Base-by-base conservation (phyloP, 2,888 invertebrate species). In the Hyposoter didymator region DNA sequence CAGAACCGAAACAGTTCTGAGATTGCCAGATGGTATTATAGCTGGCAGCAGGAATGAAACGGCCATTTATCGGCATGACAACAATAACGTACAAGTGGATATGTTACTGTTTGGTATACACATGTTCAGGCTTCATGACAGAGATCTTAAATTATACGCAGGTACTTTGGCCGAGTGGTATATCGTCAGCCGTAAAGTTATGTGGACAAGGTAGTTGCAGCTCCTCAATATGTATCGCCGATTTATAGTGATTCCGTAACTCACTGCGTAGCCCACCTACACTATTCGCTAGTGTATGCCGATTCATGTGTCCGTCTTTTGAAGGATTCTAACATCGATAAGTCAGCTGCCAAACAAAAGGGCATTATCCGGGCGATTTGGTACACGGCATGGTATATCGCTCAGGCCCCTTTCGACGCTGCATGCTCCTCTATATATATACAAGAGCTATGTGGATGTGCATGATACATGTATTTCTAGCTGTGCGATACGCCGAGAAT, bases 21-120 rank as follows among this genome's bases (percentile, higher is more conserved):
- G 80, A 80, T 76, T 80, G 84, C 55, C 66, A 80, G 70, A 79
- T 79, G 64, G 72, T 43, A 55, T 69, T 67, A 72, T 39, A 52
- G 43, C 28, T 80, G 59, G n/a, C 49, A n/a, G 17, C 43, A 45
- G 73, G 78, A 73, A 32, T 52, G 64, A 70, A 75, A 74, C 35
- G 69, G 49, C 28, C 39, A 69, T 74, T 82, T 67, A 49, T 67
- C 74, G 35, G 39, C 47, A 49, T 45, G 70, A 75, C 74, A 74
- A 79, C 70, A 79, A 72, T 80, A 76, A 76, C 55, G 76, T 66
- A 35, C 43, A 49, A 67, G 39, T 74, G 74, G n/a, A 55, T 45
- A 67, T 67, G 66, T 62, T 55, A 32, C 17, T 22, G 67, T 67
- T 8, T 7, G 49, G n/a, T n/a, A 10, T 72, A 72, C 67, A 55